These are phyloP conservation scores for Hephaestus fuliginosus DNA, from an alignment of 2,797 vertebrate species.

Conservation along the genomic window DNA sequence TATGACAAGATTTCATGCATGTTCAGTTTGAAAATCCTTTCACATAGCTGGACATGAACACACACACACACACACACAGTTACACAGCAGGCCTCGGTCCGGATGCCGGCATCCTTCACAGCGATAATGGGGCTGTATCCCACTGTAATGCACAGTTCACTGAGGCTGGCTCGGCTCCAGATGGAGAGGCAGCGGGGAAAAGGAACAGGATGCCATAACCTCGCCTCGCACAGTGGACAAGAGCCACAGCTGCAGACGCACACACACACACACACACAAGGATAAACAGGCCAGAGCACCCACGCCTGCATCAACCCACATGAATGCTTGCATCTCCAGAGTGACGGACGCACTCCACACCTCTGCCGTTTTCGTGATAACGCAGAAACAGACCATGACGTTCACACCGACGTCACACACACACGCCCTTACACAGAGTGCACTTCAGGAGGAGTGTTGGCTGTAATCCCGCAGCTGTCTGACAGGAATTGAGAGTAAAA, in stretches of 20 bases:
- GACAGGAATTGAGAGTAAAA: conserved; percentile 40
- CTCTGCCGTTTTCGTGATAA: background rate
- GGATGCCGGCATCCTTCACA: conserved; percentile 67
- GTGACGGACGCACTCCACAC: conserved; percentile 16
- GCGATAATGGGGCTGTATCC: conserved; percentile 68
- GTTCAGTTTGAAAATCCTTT: background rate
- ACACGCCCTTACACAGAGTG: background rate
- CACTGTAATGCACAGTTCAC: conserved; percentile 71
- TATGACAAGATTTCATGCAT: background rate
- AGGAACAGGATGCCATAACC: conserved; percentile 82
- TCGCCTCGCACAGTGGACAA: conserved; percentile 70
- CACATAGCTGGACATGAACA: background rate
- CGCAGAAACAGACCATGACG: background rate
- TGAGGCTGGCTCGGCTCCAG: conserved; percentile 72
- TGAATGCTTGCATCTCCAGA: conserved; percentile 41
- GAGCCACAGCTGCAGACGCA: conserved; percentile 76
- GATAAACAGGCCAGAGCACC: conserved; percentile 51
- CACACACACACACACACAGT: conserved; percentile 17
- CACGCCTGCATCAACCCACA: conserved; percentile 66
- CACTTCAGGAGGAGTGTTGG: conserved; percentile 7
- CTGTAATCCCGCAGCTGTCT: conserved; percentile 26
- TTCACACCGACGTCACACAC: background rate
- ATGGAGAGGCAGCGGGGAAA: conserved; percentile 72
- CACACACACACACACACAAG: conserved; percentile 32
- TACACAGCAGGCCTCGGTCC: conserved; percentile 48